These are phyloP conservation scores for Labrus mixtus DNA, from an alignment of 2,113 vertebrate genomes.

Conservation along the genomic window DNA sequence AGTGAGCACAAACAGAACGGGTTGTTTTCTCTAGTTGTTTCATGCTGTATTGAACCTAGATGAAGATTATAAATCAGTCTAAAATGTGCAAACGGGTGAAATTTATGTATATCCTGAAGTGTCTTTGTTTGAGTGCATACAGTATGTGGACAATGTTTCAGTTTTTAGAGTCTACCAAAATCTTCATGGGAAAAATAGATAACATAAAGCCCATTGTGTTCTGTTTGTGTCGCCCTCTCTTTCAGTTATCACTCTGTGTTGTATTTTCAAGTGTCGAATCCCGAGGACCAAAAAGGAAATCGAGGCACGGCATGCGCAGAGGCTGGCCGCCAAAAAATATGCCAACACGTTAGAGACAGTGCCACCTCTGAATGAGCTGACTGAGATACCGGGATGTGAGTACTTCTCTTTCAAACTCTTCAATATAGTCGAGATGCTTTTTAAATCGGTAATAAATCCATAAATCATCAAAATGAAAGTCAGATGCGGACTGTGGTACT, in stretches of 20 bases:
- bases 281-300: conserved; percentile 97
- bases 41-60: no score
- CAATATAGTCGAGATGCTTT: background rate
- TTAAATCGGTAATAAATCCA: background rate
- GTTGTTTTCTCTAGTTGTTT: no score
- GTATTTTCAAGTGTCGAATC: conserved; percentile 98
- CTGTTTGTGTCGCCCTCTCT: background rate
- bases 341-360: conserved; percentile 95
- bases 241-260: conserved; percentile 95
- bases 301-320: conserved; percentile 90
- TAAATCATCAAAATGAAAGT: background rate
- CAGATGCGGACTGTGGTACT: background rate
- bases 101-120: no score
- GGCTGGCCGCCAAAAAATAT: conserved; percentile 92
- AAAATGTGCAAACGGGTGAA: no score
- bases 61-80: no score
- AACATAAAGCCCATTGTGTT: background rate
- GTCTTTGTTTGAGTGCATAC: no score
- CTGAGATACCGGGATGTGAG: conserved; percentile 90
- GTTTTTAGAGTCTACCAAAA: no score
- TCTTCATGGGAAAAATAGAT: no score
- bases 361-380: conserved; percentile 92
- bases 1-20: no score
- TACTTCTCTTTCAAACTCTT: conserved; percentile 9
- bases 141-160: no score